Evolutionary conservation across 2,888 invertebrate species (phyloP).

Genomic region (Cephonodes hylas): DNA sequence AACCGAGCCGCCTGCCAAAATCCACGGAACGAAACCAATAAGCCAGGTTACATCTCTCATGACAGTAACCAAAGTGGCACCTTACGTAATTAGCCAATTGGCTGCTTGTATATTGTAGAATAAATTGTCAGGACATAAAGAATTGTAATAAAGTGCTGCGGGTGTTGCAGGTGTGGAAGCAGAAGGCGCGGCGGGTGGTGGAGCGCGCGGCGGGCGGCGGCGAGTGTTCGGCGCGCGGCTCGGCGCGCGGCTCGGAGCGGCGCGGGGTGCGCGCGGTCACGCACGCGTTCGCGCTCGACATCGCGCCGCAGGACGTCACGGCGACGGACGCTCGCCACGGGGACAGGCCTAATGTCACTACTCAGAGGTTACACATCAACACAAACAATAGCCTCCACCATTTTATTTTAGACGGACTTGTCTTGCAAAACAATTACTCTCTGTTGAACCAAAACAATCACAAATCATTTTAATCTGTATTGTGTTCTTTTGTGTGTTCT

Average conservation of each 20-base stretch:
- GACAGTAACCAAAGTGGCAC: too few species aligned
- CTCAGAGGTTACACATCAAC: conserved; percentile 35
- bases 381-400: background rate
- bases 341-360: conserved; percentile 29
- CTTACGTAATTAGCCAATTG: too few species aligned
- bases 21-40: background rate
- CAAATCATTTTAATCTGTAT: too few species aligned
- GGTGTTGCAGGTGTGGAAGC: background rate
- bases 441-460: too few species aligned
- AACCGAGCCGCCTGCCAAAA: conserved; percentile 39
- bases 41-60: background rate
- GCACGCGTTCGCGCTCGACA: conserved; percentile 37
- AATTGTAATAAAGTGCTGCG: too few species aligned
- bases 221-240: conserved; percentile 14
- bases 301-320: conserved; percentile 27
- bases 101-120: too few species aligned
- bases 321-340: background rate
- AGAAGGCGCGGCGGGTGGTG: background rate
- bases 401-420: too few species aligned
- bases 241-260: conserved; percentile 10
- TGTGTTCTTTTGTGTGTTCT: too few species aligned
- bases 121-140: too few species aligned
- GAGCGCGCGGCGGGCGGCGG: conserved; percentile 14
- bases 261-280: conserved; percentile 26
- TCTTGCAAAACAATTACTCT: too few species aligned